Evolutionary conservation across 2,113 vertebrate species (phyloP), one percentile per base, ranked within the genome.

Genomic region (Laticauda colubrina): DNA sequence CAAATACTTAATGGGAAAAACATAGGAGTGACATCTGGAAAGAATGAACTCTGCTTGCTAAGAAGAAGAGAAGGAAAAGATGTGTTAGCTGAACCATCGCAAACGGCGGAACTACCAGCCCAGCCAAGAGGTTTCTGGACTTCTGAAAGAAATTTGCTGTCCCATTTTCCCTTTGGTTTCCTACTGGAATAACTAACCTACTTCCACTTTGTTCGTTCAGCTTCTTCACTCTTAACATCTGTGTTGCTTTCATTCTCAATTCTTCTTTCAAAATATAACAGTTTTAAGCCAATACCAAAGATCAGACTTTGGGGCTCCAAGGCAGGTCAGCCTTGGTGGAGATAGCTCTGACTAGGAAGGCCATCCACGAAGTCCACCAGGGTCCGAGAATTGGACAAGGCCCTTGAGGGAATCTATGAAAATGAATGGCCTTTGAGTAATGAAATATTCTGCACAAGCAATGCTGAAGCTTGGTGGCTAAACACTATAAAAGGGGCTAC

Each of bases 61-160:
- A 75, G 64, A 75, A 6, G 64, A 69, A 34, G 64, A 34, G 64
- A n/a, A 34, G 5, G 29, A 34, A 34, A 34, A 34, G 14, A 34
- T 0, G n/a, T 2, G 0, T 75, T 7, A 5, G 64, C 5, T 18
- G n/a, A 34, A 18, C n/a, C 2, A 18, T 18, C 5, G 5, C 14
- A 0, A 75, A n/a, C 64, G 3, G 64, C 34, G n/a, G 64, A 15
- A 15, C 64, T 18, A 18, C 18, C n/a, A 34, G 2, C 64, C 12
- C 64, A 75, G 64, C 64, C n/a, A 5, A 34, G 64, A 75, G 15
- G n/a, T 75, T 34, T 34, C n/a, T 75, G n/a, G n/a, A 18, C 2
- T 34, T 34, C 64, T 34, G n/a, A 75, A 34, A 75, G n/a, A 75
- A 75, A 75, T 34, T 15, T 6, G 64, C 64, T 75, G 64, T 7